Conservation (phyloP, 1,140 invertebrate species). For the Trypoxylus dichotomus region DNA sequence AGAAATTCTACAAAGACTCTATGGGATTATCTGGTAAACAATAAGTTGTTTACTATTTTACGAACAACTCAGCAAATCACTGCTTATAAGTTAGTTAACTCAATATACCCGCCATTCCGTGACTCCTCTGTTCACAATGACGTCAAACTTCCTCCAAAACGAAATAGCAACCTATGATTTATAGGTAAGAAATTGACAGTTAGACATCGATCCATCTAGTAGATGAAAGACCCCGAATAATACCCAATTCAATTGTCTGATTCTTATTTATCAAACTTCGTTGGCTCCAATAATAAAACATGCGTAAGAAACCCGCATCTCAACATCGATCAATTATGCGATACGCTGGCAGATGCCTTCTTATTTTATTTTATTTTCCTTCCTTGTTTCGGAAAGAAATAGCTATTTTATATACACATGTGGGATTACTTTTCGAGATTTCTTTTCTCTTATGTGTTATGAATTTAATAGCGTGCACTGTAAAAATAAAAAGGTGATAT, state of each 20-base stretch:
- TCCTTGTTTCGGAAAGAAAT: not conserved
- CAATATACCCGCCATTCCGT: not conserved
- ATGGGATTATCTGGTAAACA: too few relatives aligned
- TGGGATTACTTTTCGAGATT: not conserved
- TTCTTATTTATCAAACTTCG: not conserved
- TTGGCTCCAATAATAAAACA: not conserved
- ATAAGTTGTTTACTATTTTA: too few relatives aligned
- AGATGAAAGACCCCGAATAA: not conserved
- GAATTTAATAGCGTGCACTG: not conserved
- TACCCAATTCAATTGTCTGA: constrained; percentile 1
- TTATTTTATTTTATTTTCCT: not conserved
- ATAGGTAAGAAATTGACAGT: not conserved
- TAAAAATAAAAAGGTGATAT: too few relatives aligned
- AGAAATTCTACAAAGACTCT: too few relatives aligned
- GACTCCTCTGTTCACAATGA: not conserved
- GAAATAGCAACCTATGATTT: not conserved
- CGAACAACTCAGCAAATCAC: not conserved
- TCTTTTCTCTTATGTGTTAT: not conserved
- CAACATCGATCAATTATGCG: not conserved
- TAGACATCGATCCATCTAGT: not conserved
- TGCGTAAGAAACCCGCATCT: not conserved
- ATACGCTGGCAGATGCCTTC: not conserved
- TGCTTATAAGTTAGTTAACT: not conserved
- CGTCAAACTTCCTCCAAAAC: not conserved
- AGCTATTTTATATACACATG: not conserved